Conservation (phyloP, 2,888 invertebrate species). For the Hyalella azteca region DNA sequence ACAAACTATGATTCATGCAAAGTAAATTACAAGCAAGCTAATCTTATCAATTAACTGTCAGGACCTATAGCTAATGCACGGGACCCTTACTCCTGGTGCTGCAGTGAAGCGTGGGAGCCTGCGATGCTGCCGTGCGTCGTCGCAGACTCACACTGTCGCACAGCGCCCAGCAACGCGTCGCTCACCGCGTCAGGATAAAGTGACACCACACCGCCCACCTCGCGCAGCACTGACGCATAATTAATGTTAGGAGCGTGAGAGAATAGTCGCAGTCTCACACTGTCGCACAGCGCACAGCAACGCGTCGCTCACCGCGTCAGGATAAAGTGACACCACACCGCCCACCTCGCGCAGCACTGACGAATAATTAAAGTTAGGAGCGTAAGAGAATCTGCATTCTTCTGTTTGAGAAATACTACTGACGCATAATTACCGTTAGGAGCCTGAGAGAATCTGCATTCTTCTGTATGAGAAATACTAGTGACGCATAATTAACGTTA, state of each 20-base stretch:
- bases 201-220: constrained; percentile 16
- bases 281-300: neutral
- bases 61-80: too few relatives aligned
- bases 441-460: too few relatives aligned
- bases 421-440: too few relatives aligned
- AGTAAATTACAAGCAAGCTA: too few relatives aligned
- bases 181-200: neutral
- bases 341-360: constrained; percentile 25
- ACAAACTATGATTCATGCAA: too few relatives aligned
- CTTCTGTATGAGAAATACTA: too few relatives aligned
- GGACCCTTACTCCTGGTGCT: neutral
- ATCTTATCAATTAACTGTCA: too few relatives aligned
- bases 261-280: constrained; percentile 23
- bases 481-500: too few relatives aligned
- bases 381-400: too few relatives aligned
- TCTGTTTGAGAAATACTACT: too few relatives aligned
- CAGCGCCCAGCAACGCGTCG: neutral
- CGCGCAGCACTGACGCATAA: constrained; percentile 16
- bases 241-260: too few relatives aligned
- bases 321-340: constrained; percentile 12
- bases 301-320: neutral
- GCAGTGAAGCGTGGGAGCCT: constrained; percentile 24
- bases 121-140: neutral
- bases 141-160: neutral
- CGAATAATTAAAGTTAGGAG: too few relatives aligned